Evolutionary conservation across 1,140 invertebrate species (phyloP).

Genomic region (Bombus waltoni): DNA sequence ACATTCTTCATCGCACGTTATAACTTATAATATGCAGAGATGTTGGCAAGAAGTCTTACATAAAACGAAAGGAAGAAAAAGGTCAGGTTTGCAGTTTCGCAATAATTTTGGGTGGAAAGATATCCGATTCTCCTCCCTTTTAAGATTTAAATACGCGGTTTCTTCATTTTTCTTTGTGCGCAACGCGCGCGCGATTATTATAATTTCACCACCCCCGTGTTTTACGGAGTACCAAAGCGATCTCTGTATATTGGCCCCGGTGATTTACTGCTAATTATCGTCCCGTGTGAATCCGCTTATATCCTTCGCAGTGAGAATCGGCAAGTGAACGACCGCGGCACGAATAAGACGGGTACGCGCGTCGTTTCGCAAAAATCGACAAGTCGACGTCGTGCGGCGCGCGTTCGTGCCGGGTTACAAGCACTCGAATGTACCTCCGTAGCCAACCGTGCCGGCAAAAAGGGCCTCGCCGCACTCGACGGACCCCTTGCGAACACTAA

Average conservation of each 20-base stretch:
- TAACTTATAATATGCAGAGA: too few relatives aligned
- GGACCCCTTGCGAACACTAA: conserved; percentile 65
- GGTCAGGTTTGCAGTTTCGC: neutral
- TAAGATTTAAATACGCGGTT: conserved; percentile 43
- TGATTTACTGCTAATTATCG: conserved; percentile 71
- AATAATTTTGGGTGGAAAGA: neutral
- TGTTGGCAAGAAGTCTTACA: too few relatives aligned
- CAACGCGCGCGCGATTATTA: conserved; percentile 55
- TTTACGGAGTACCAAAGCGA: conserved; percentile 58
- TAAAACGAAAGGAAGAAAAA: too few relatives aligned
- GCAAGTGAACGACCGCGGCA: conserved; percentile 67
- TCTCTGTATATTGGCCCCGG: conserved; percentile 55
- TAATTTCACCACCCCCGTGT: conserved; percentile 60
- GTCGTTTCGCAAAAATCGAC: conserved; percentile 73
- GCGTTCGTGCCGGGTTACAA: conserved; percentile 63
- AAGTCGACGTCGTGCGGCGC: conserved; percentile 66
- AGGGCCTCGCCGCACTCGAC: conserved; percentile 45
- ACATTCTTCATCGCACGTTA: too few relatives aligned
- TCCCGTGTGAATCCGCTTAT: conserved; percentile 61
- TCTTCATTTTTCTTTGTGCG: conserved; percentile 30
- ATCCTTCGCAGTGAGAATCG: conserved; percentile 68
- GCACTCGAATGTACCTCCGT: conserved; percentile 38
- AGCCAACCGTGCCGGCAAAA: conserved; percentile 46
- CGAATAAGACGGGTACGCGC: conserved; percentile 46
- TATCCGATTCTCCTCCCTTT: conserved; percentile 14